Percentiles rank a stretch among this genome's conserved stretches.
Conservation (phyloP, 2,888 invertebrate species). For the Panzeria rudis region DNA sequence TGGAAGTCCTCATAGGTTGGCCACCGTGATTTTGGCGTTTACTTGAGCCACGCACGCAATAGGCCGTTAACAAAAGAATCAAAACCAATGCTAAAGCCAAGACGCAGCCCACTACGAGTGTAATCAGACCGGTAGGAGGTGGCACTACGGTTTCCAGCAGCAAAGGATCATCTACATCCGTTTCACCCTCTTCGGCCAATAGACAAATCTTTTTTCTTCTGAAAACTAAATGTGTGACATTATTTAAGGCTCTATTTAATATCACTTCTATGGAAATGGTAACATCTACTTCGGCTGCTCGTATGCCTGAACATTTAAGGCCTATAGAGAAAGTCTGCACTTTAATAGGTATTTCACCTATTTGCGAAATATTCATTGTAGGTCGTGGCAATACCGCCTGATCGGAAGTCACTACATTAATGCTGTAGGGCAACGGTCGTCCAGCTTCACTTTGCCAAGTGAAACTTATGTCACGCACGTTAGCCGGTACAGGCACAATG, state of each 20-base stretch:
- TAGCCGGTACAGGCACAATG: conserved; percentile 93
- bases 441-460: conserved; percentile 95
- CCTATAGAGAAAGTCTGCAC: conserved; percentile 91
- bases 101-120: conserved; percentile 82
- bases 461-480: conserved; percentile 93
- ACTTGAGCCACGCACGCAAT: conserved; percentile 82
- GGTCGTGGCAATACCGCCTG: conserved; percentile 90
- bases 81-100: conserved; percentile 82
- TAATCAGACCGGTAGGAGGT: conserved; percentile 82
- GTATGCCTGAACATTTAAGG: conserved; percentile 91
- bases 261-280: conserved; percentile 93
- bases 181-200: conserved; percentile 78
- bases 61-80: conserved; percentile 81
- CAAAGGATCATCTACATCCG: conserved; percentile 80
- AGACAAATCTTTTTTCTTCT: conserved; percentile 93
- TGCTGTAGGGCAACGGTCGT: conserved; percentile 91
- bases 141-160: conserved; percentile 81
- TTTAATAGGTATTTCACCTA: conserved; percentile 91
- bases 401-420: conserved; percentile 91
- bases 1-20: conserved; percentile 83
- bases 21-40: conserved; percentile 82
- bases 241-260: conserved; percentile 86
- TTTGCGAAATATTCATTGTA: conserved; percentile 91
- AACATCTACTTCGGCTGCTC: conserved; percentile 93
- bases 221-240: conserved; percentile 91